Evolutionary conservation across 2,113 vertebrate genomes (phyloP).

Genomic region (Picathartes gymnocephalus): DNA sequence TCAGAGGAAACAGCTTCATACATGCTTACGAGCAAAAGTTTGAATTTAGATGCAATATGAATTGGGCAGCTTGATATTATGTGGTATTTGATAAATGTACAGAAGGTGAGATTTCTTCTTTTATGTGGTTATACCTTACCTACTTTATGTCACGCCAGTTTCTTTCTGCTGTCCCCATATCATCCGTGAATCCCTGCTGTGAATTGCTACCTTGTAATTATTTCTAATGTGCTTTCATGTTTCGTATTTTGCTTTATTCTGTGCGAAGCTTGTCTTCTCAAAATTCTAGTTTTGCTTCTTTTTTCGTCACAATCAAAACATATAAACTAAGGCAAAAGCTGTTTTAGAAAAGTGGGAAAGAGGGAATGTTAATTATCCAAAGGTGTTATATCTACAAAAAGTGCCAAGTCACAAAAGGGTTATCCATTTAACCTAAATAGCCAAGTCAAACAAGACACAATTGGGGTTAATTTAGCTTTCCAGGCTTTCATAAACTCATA

Average conservation of each 20-base stretch:
- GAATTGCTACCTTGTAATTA: not conserved
- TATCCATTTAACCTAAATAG: slow-evolving; percentile 15
- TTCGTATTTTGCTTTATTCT: not conserved
- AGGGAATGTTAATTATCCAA: not conserved
- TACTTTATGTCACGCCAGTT: not conserved
- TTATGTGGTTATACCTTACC: not conserved
- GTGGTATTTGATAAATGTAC: not conserved
- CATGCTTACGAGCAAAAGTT: not conserved
- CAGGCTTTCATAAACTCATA: slow-evolving; percentile 34
- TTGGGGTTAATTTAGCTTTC: slow-evolving; percentile 51
- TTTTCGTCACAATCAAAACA: not conserved
- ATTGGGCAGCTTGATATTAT: not conserved
- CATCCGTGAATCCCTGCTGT: not conserved
- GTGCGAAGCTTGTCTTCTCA: not conserved
- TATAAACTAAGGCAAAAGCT: not conserved
- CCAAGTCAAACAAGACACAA: slow-evolving; percentile 59
- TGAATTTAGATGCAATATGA: not conserved
- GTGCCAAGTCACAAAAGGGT: slow-evolving; percentile 22
- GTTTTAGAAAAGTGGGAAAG: not conserved
- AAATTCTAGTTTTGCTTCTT: not conserved
- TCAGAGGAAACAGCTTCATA: not conserved
- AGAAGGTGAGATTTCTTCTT: not conserved
- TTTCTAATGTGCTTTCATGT: not conserved
- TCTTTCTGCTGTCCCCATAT: not conserved
- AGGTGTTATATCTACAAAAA: slow-evolving; percentile 26